Evolutionary conservation across 2,888 invertebrate genomes (phyloP).

Genomic region (Megamerina dolium): DNA sequence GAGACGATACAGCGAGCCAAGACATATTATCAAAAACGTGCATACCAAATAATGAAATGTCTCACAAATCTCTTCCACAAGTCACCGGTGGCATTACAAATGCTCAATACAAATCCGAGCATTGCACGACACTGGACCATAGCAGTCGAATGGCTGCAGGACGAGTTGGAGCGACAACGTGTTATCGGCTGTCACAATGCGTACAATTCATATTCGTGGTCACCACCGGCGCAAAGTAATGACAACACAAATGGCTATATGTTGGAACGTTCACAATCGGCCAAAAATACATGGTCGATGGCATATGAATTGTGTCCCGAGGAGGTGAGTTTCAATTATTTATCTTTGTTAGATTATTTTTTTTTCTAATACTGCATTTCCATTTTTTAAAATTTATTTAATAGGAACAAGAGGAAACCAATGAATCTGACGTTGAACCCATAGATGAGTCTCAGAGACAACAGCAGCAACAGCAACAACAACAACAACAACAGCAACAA

Average conservation of each 20-base stretch:
- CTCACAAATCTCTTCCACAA: slow-evolving; percentile 85
- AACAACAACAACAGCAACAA: slow-evolving; percentile 10
- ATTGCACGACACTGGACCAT: slow-evolving; percentile 80
- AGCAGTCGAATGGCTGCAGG: slow-evolving; percentile 91
- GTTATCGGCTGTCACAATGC: slow-evolving; percentile 54
- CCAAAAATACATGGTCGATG: slow-evolving; percentile 77
- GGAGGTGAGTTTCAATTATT: slow-evolving; percentile 48
- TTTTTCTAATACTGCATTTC: background rate
- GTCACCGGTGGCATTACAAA: slow-evolving; percentile 72
- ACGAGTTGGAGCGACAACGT: slow-evolving; percentile 73
- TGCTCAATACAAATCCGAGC: slow-evolving; percentile 71
- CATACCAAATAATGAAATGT: slow-evolving; percentile 95
- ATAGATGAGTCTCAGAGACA: slow-evolving; percentile 39
- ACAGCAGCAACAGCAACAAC: slow-evolving; percentile 18
- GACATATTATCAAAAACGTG: slow-evolving; percentile 92
- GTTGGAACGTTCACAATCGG: slow-evolving; percentile 89
- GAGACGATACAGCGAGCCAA: slow-evolving; percentile 90
- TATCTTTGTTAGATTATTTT: background rate
- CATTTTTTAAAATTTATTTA: slow-evolving; percentile 1
- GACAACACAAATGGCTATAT: slow-evolving; percentile 93
- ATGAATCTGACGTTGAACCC: slow-evolving; percentile 47
- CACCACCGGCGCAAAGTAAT: slow-evolving; percentile 89
- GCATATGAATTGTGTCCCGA: slow-evolving; percentile 72
- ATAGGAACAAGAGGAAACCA: slow-evolving; percentile 48
- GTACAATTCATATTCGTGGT: slow-evolving; percentile 89